Percentiles rank a stretch among this genome's conserved stretches.
Conservation (phyloP, 2,888 invertebrate species). For the Sympetrum striolatum region DNA sequence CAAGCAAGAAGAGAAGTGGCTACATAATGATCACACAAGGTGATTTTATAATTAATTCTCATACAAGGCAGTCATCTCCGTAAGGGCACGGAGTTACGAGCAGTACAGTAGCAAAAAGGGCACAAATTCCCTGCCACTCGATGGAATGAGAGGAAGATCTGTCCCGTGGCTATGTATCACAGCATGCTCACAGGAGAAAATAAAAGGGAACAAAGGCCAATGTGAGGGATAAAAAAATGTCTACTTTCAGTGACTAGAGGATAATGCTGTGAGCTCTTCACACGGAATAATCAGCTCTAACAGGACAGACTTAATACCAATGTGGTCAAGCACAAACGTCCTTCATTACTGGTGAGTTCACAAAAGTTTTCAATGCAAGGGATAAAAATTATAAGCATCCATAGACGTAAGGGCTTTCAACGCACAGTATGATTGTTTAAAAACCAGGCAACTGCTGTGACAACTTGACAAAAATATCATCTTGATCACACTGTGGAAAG, state of each 20-base stretch:
- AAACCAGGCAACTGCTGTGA: slow-evolving; percentile 13
- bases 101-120: not conserved
- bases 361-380: slow-evolving; percentile 5
- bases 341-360: slow-evolving; percentile 27
- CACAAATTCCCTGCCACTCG: slow-evolving; percentile 4
- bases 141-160: slow-evolving; percentile 23
- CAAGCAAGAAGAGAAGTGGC: not conserved
- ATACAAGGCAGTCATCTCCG: slow-evolving; percentile 2
- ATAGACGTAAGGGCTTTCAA: slow-evolving; percentile 10
- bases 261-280: slow-evolving; percentile 31
- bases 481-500: not conserved
- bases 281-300: slow-evolving; percentile 7
- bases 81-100: not conserved
- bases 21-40: not conserved
- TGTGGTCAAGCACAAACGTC: slow-evolving; percentile 22
- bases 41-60: not conserved
- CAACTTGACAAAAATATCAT: slow-evolving; percentile 9
- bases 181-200: slow-evolving; percentile 12
- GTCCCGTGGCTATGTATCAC: slow-evolving; percentile 15
- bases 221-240: not conserved
- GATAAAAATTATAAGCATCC: slow-evolving; percentile 4
- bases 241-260: slow-evolving; percentile 42
- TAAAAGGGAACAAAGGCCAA: not conserved
- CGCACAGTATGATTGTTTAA: not conserved
- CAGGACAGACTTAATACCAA: slow-evolving; percentile 28